Base-by-base conservation (phyloP, 92 coral and sea anemone genomes). In the Heliopora coerulea region DNA sequence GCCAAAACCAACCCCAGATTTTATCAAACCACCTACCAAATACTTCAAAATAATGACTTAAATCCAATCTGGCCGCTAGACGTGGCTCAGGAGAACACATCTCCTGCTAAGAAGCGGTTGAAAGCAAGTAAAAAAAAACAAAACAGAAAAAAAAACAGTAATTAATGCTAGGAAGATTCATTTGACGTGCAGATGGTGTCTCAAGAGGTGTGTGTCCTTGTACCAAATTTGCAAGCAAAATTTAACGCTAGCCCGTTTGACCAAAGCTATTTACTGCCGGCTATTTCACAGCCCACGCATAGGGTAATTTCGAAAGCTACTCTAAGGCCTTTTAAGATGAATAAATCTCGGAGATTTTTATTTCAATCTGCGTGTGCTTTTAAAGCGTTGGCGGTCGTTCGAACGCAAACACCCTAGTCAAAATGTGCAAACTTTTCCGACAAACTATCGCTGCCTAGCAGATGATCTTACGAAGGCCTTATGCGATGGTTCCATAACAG, bases 261-360 rank as follows among this genome's bases (percentile, higher is more conserved):
- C n/a, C n/a, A n/a, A n/a, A n/a, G n/a, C n/a, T n/a, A n/a, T n/a
- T n/a, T n/a, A n/a, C n/a, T n/a, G 59, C 61, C 31, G 62, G 75
- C 60, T 70, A 70, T 70, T 70, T 70, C 52, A 52, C 63, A 70
- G 63, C 77, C 77, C 77, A 70, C 77, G 77, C 77, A 70, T 19
- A 26, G 27, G 61, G 63, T 70, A 70, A 70, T 70, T 70, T 70
- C 31, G 77, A 70, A 70, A 70, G 77, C 77, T 54, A 70, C 48
- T 48, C 75, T 65, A 65, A 68, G 75, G 28, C 40, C 74, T 67
- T 30, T 54, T 52, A 70, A 70, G 77, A 70, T 35, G 63, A 27
- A 70, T 54, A 70, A 70, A 70, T 70, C 77, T 50, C 27, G 48
- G 44, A 50, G 77, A 70, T 70, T 70, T 58, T 70, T 70, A 26